A percentile compares a stretch with the other conserved stretches of the same genome.
These are phyloP conservation scores for Microcebus griseorufus DNA, from an alignment of 2,113 vertebrate species.

Conservation along the genomic window DNA sequence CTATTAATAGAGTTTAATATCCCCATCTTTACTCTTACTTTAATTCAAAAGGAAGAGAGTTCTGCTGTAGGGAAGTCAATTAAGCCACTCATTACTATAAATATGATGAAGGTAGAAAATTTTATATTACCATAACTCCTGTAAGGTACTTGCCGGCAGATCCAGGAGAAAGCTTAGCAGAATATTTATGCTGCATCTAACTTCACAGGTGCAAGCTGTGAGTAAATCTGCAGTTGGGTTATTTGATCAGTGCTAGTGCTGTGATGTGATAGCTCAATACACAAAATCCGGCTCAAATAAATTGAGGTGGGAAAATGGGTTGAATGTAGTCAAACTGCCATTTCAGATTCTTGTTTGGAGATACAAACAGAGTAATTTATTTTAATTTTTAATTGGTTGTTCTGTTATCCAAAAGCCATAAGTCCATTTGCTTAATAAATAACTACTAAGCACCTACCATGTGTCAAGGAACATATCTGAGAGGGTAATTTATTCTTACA, in stretches of 20 bases:
- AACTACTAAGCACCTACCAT: neutral
- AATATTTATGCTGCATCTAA: slow-evolving; percentile 9
- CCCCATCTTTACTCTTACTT: slow-evolving; percentile 80
- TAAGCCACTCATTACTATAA: slow-evolving; percentile 81
- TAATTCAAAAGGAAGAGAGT: slow-evolving; percentile 83
- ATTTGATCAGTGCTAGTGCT: neutral
- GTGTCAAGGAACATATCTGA: neutral
- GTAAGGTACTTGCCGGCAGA: slow-evolving; percentile 35
- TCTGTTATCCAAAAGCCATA: slow-evolving; percentile 9
- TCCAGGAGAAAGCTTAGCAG: slow-evolving; percentile 21
- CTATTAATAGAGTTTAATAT: slow-evolving; percentile 86
- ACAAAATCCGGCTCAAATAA: neutral
- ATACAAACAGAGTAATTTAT: neutral
- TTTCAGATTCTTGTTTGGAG: neutral
- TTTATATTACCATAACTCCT: slow-evolving; percentile 71
- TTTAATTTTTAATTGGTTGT: neutral
- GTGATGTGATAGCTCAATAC: neutral
- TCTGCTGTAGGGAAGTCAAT: slow-evolving; percentile 82
- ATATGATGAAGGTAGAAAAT: slow-evolving; percentile 71
- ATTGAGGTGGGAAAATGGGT: neutral
- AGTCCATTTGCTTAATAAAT: slow-evolving; percentile 39
- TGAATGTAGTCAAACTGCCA: neutral
- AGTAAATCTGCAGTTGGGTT: neutral
- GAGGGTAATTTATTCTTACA: slow-evolving; percentile 7
- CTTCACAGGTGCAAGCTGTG: slow-evolving; percentile 16